A percentile compares a stretch with the other conserved stretches of the same genome.
Evolutionary conservation across 2,888 invertebrate species (phyloP).

Genomic region (Aporophyla nigra): DNA sequence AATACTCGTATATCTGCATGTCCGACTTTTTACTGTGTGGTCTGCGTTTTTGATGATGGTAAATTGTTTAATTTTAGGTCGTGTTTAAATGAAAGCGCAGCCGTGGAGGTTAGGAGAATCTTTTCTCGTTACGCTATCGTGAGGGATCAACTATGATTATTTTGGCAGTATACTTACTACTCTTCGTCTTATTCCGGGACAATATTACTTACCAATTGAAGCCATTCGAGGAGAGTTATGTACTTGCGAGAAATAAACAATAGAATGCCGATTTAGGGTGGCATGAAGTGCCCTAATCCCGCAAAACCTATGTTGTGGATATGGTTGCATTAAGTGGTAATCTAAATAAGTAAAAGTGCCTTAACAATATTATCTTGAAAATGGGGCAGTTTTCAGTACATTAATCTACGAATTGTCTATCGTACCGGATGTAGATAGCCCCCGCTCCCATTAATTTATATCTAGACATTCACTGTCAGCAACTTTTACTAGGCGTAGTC

Average conservation of each 20-base stretch:
- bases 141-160: neutral
- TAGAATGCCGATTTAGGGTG: neutral
- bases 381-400: neutral
- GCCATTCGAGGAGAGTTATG: neutral
- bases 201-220: neutral
- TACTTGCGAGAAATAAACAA: neutral
- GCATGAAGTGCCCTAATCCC: neutral
- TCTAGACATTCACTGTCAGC: slow-evolving; percentile 4
- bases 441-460: neutral
- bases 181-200: neutral
- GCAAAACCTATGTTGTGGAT: neutral
- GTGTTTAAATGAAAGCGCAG: neutral
- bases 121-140: neutral
- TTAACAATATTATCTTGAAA: neutral
- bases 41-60: slow-evolving; percentile 12
- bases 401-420: neutral
- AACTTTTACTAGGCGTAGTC: neutral
- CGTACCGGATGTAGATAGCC: slow-evolving; percentile 1
- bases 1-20: slow-evolving; percentile 53
- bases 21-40: slow-evolving; percentile 42
- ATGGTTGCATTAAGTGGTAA: neutral
- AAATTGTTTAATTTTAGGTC: slow-evolving; percentile 11
- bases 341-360: neutral
- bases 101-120: neutral
- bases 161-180: neutral